Evolutionary conservation across 2,113 vertebrate species (phyloP).

Genomic region (Castor canadensis): DNA sequence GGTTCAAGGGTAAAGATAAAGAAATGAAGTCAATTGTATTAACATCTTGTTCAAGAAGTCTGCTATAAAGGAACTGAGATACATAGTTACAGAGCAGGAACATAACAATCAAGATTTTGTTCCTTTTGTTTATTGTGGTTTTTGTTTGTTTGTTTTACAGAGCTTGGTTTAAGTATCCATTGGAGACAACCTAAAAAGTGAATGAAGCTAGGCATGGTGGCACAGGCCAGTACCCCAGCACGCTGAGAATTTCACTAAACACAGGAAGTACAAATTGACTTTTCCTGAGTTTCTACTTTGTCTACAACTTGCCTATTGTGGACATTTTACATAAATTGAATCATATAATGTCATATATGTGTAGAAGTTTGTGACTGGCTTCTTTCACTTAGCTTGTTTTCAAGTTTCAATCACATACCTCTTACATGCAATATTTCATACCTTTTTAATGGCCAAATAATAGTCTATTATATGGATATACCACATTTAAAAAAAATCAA

Average conservation of each 20-base stretch:
- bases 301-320: no score
- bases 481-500: background rate
- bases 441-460: background rate
- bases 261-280: no score
- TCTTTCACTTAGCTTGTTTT: background rate
- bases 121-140: background rate
- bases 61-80: slow-evolving; percentile 8
- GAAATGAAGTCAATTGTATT: background rate
- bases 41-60: background rate
- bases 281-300: no score
- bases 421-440: background rate
- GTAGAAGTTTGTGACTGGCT: background rate
- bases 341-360: no score
- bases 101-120: background rate
- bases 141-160: background rate
- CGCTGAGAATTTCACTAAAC: background rate
- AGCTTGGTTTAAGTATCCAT: background rate
- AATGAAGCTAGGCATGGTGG: background rate
- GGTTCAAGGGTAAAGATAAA: background rate
- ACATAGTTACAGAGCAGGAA: background rate
- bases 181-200: background rate
- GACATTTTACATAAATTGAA: no score
- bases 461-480: background rate
- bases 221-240: background rate
- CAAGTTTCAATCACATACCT: background rate